A percentile compares a stretch with the other conserved stretches of the same genome.
These are phyloP conservation scores for Nymphalis io DNA, from an alignment of 1,140 invertebrate species.

Conservation along the genomic window DNA sequence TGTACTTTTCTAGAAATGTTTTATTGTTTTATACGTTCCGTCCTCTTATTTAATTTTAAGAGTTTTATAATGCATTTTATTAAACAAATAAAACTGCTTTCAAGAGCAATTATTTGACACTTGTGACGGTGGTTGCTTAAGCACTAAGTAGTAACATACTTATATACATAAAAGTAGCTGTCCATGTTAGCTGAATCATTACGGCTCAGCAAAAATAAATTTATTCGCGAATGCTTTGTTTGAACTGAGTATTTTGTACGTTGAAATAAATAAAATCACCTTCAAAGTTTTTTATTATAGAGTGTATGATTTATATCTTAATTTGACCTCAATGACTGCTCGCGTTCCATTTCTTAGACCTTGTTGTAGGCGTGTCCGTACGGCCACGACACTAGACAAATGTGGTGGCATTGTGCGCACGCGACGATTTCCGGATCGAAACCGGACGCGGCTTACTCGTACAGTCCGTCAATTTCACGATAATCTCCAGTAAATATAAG, in stretches of 20 bases:
- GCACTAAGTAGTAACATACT: too few species aligned
- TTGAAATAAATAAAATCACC: constrained; percentile 8
- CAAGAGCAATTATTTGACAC: too few species aligned
- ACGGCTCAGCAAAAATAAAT: too few species aligned
- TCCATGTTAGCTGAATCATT: too few species aligned
- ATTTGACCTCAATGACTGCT: constrained; percentile 47
- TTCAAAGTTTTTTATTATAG: constrained; percentile 18
- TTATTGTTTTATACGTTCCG: not conserved
- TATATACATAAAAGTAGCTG: too few species aligned
- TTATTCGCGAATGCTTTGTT: not conserved
- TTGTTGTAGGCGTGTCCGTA: constrained; percentile 50
- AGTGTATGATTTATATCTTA: constrained; percentile 31
- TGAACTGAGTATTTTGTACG: not conserved
- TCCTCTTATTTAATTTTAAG: not conserved
- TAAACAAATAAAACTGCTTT: too few species aligned
- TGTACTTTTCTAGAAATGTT: constrained; percentile 16
- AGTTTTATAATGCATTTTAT: not conserved
- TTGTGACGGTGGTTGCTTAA: too few species aligned
- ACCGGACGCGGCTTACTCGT: constrained; percentile 26
- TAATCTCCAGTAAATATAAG: not conserved
- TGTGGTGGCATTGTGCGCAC: constrained; percentile 35
- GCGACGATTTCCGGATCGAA: constrained; percentile 35
- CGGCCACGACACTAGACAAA: constrained; percentile 39
- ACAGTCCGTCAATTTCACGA: constrained; percentile 7
- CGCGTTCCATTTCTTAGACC: constrained; percentile 70